Evolutionary conservation across 64 coral and sea anemone genomes (phyloP).

Genomic region (Montipora foliosa): DNA sequence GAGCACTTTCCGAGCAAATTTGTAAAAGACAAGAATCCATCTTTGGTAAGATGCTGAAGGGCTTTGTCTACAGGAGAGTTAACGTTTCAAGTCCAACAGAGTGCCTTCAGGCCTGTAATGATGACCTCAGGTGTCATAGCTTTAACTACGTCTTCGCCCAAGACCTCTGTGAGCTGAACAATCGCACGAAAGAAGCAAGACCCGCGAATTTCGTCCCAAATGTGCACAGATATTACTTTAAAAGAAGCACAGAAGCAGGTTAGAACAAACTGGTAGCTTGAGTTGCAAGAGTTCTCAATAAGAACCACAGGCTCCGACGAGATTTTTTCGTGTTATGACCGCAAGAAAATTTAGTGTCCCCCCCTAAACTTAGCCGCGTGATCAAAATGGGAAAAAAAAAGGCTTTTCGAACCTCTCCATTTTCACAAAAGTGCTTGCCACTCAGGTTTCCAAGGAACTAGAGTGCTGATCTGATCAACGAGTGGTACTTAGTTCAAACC

Average conservation of each 20-base stretch:
- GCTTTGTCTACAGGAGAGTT: neutral
- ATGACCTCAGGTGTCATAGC: neutral
- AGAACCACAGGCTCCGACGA: no score
- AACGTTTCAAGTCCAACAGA: neutral
- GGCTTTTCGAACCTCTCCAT: no score
- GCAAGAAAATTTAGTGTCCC: no score
- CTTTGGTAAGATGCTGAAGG: conserved; percentile 2
- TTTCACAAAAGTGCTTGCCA: no score
- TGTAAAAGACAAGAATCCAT: neutral
- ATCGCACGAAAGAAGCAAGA: neutral
- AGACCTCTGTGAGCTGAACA: conserved; percentile 5
- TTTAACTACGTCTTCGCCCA: neutral
- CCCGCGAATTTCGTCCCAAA: neutral
- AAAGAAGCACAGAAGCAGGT: neutral
- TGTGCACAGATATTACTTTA: neutral
- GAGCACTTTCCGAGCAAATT: neutral
- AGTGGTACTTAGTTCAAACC: no score
- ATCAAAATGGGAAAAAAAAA: no score
- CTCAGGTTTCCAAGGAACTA: no score
- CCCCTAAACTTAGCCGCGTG: no score
- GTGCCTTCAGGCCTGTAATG: neutral
- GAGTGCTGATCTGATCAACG: no score
- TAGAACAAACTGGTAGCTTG: neutral
- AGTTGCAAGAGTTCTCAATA: no score
- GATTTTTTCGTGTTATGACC: no score